Percentiles rank a stretch among this genome's conserved stretches.
Conservation (phyloP, 1,140 invertebrate species). For the Elysia chlorotica region DNA sequence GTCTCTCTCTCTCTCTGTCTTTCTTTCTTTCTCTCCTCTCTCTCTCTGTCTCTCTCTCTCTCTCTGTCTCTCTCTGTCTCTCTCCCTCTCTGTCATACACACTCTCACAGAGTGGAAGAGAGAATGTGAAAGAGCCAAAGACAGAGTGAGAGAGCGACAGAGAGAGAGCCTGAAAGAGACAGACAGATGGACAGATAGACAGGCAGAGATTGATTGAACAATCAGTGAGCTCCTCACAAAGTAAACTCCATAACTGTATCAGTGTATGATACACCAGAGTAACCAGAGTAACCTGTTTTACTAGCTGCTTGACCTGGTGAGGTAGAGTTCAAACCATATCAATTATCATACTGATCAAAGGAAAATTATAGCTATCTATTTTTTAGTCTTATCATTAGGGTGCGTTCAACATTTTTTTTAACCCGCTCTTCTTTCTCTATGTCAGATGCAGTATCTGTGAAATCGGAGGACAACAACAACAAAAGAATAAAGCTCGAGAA, state of each 20-base stretch:
- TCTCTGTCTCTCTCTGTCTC: background rate
- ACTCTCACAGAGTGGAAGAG: background rate
- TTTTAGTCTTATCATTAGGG: background rate
- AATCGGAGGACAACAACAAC: conserved; percentile 21
- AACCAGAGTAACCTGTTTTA: background rate
- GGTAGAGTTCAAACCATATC: background rate
- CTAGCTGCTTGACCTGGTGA: background rate
- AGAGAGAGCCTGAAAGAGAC: background rate
- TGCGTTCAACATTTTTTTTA: background rate
- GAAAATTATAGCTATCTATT: background rate
- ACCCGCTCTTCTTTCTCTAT: background rate
- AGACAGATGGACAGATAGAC: background rate
- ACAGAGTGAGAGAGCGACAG: background rate
- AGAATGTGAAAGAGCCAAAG: background rate
- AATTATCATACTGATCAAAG: background rate
- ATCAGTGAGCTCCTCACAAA: background rate
- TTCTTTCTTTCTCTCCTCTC: background rate
- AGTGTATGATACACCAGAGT: background rate
- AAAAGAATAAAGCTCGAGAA: conserved; percentile 21
- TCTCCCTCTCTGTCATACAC: background rate
- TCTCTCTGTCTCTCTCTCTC: background rate
- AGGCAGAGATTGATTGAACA: background rate
- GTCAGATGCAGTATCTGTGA: background rate
- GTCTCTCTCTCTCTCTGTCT: background rate
- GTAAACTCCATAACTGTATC: background rate